Percentiles rank a stretch among this genome's conserved stretches.
Conservation (phyloP, 2,113 vertebrate species). For the cattle (Bos taurus) region DNA sequence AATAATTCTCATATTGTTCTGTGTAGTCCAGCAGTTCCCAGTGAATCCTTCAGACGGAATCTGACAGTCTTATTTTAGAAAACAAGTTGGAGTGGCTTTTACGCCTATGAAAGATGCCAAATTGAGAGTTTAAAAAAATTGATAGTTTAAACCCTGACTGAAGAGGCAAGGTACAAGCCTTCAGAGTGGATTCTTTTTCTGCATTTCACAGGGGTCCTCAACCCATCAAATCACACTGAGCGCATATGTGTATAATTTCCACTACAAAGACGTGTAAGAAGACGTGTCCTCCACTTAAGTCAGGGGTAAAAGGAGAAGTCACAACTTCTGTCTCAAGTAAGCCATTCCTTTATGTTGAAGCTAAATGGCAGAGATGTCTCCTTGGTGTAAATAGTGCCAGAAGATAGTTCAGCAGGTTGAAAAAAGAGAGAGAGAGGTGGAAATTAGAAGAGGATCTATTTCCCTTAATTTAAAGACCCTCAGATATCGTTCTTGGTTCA, state of each 20-base stretch:
- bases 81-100: constrained; percentile 29
- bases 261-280: not conserved
- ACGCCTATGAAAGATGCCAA: not conserved
- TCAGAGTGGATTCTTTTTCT: not conserved
- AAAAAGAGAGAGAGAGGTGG: not conserved
- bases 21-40: constrained; percentile 55
- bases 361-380: not conserved
- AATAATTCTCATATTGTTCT: constrained; percentile 62
- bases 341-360: not conserved
- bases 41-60: constrained; percentile 41
- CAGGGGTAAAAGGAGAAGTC: not conserved
- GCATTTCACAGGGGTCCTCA: not conserved
- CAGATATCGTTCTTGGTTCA: not conserved
- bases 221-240: too few relatives aligned
- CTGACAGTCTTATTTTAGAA: constrained; percentile 34
- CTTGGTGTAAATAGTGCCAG: too few relatives aligned
- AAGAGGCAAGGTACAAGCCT: not conserved
- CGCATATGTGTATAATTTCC: not conserved
- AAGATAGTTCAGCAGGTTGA: not conserved
- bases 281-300: not conserved
- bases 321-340: not conserved
- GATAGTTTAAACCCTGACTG: not conserved
- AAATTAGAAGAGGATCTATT: not conserved
- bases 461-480: not conserved
- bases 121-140: not conserved